Evolutionary conservation across 2,797 vertebrate species (phyloP), one percentile per base, ranked within the genome.

Genomic region (Acanthiza pusilla): DNA sequence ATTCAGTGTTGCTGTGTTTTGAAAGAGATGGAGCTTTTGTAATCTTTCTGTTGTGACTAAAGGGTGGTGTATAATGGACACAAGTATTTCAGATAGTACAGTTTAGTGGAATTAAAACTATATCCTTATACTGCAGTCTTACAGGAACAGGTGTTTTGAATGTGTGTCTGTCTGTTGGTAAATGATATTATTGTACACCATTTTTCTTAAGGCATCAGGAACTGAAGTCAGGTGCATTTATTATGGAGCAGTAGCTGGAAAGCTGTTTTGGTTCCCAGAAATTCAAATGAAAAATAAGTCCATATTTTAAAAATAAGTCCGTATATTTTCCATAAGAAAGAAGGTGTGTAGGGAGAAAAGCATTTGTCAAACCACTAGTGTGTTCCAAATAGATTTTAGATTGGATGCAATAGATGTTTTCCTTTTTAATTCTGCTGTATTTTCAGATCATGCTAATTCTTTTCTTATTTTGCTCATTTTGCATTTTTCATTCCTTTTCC

Each of bases 381-480:
- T 70, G 3, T 75, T 93, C 60, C 71, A 30, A 48, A 18, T 72
- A n/a, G 71, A n/a, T 84, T 87, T 94, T 87, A 89, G 85, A 34
- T 88, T 88, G 60, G 76, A 73, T 95, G 94, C 87, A 82, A 94
- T 93, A 91, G 68, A 89, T 94, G 65, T 95, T 90, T 97, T 96
- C 63, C 93, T 97, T 97, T 97, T 97, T 95, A 92, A 91, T 97
- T 97, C 96, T 93, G 94, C 97, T 96, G 95, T 96, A 84, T 97
- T 97, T 98, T 98, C 93, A 92, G 96, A 89, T 97, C 96, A 95
- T 97, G 96, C 98, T 97, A 91, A 92, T 97, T 96, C 96, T 98
- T 96, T 97, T 97, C 97, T 98, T 98, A 94, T 97, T 98, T 98
- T 98, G 97, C 97, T 96, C 95, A 97, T 98, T 95, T 98, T 97